These are phyloP conservation scores for Trichopoda pennipes DNA, from an alignment of 2,888 invertebrate species.

Conservation along the genomic window DNA sequence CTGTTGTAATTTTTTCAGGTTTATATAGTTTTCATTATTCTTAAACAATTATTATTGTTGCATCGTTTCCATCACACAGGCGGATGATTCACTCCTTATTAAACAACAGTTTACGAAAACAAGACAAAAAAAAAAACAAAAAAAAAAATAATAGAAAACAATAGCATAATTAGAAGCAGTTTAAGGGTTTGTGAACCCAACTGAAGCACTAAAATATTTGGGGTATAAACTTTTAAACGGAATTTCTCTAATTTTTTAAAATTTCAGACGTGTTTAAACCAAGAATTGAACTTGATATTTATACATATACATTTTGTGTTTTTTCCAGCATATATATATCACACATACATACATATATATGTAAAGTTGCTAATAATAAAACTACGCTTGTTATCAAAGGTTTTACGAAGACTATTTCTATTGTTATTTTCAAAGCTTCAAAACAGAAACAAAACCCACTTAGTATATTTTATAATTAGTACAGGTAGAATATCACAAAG, in stretches of 20 bases:
- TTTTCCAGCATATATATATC: background rate
- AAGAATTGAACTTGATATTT: slow-evolving; percentile 30
- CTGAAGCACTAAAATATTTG: background rate
- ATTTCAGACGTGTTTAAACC: background rate
- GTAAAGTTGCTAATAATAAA: background rate
- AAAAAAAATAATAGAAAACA: slow-evolving; percentile 15
- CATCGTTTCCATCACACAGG: background rate
- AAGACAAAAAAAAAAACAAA: too few relatives aligned
- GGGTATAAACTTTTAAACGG: background rate
- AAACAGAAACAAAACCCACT: too few relatives aligned
- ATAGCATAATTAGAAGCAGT: background rate
- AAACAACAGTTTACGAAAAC: slow-evolving; percentile 5
- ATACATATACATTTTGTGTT: background rate
- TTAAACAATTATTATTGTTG: background rate
- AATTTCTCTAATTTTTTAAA: background rate
- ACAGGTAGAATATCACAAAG: too few relatives aligned
- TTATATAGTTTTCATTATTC: slow-evolving; percentile 17
- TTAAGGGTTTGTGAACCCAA: slow-evolving; percentile 4
- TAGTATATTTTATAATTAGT: too few relatives aligned
- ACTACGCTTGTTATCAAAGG: too few relatives aligned
- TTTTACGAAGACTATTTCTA: too few relatives aligned
- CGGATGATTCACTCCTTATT: slow-evolving; percentile 37
- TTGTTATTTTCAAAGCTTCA: too few relatives aligned
- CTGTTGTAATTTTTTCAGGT: slow-evolving; percentile 34
- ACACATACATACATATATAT: background rate